These are phyloP conservation scores for Leucoraja ocellata DNA, from an alignment of 2,797 vertebrate species.

Conservation along the genomic window DNA sequence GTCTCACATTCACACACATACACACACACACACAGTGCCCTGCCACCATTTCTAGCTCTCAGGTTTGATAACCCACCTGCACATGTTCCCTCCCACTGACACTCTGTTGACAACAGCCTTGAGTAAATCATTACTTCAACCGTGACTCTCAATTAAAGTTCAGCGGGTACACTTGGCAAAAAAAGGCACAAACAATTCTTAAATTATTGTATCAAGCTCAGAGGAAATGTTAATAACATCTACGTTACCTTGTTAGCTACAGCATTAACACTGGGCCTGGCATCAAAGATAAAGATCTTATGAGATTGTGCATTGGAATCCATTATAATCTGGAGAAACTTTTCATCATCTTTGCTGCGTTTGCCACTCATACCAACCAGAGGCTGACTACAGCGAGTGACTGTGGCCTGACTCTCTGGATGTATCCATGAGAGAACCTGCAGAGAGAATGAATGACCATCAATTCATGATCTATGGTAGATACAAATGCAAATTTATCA, in stretches of 20 bases:
- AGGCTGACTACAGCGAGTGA: constrained; percentile 89
- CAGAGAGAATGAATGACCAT: neutral
- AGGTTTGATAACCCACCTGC: no score
- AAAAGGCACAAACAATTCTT: neutral
- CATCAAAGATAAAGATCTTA: constrained; percentile 95
- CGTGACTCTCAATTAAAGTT: neutral
- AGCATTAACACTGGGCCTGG: constrained; percentile 86
- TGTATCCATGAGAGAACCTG: constrained; percentile 97
- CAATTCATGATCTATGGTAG: neutral
- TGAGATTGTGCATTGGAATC: constrained; percentile 97
- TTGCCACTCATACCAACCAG: constrained; percentile 89
- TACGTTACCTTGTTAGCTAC: constrained; percentile 83
- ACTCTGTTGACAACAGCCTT: neutral
- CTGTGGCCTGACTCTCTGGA: constrained; percentile 88
- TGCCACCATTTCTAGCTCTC: no score
- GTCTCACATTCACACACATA: no score
- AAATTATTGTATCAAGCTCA: neutral
- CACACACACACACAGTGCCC: no score
- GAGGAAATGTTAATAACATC: neutral
- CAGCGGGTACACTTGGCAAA: neutral
- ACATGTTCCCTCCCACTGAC: neutral
- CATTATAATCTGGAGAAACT: constrained; percentile 92
- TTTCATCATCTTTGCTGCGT: constrained; percentile 91
- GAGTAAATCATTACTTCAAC: neutral
- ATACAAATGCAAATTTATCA: neutral